Conservation (phyloP, 2,888 invertebrate species). For the Napeogenes inachia region DNA sequence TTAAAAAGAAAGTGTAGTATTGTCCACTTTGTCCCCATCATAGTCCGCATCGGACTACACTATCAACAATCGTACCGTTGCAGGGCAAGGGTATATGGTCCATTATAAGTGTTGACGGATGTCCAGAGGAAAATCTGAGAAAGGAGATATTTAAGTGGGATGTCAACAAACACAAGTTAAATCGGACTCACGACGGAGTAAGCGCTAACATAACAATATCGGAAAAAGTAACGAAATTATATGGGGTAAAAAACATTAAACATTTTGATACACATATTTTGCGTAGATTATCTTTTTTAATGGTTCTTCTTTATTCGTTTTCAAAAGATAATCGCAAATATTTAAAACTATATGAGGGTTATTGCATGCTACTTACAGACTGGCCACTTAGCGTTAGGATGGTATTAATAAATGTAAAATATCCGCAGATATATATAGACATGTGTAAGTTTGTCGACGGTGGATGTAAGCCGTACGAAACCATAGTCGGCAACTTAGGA, state of each 20-base stretch:
- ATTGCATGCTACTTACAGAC: no score
- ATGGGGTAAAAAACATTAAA: constrained; percentile 34
- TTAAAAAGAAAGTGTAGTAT: no score
- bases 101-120: constrained; percentile 39
- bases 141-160: constrained; percentile 32
- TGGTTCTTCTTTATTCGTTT: no score
- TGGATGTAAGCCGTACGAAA: constrained; percentile 54
- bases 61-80: no score
- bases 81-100: constrained; percentile 51
- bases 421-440: constrained; percentile 38
- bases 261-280: neutral
- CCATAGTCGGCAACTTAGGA: constrained; percentile 41
- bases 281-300: no score
- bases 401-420: no score
- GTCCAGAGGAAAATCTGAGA: constrained; percentile 35
- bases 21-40: no score
- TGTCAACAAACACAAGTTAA: constrained; percentile 41
- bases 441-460: constrained; percentile 53
- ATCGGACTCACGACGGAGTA: constrained; percentile 54
- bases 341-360: neutral
- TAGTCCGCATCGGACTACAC: no score
- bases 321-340: no score
- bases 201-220: constrained; percentile 30
- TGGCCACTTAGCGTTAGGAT: no score
- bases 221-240: constrained; percentile 33